Evolutionary conservation across 1,140 invertebrate genomes (phyloP), one percentile per base, ranked within the genome.

Genomic region (Rhopalosiphum maidis): DNA sequence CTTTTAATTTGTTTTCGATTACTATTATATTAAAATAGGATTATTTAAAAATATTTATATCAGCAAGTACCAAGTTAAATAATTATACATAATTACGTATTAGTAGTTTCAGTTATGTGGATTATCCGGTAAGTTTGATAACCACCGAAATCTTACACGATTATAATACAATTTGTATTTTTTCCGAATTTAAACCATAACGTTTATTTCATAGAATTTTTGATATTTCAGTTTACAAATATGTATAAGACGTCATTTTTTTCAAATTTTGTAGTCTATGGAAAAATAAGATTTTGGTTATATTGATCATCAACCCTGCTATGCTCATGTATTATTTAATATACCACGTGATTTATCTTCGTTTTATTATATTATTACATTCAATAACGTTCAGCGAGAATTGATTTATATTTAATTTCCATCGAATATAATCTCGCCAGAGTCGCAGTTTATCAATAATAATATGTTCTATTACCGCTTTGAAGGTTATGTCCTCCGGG

Each of bases 361-460:
- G 4, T 4, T n/a, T 77, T 77, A 77, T 77, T 77, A 18, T 77
- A 77, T 77, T 77, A 77, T 77, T 77, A n/a, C 15, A 77, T 77
- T n/a, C 60, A 77, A 77, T n/a, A 77, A 77, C n/a, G 30, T 77
- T 77, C n/a, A 8, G 60, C 15, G 4, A 77, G 60, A 15, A 18
- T 77, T 77, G 60, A 77, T 77, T 77, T 77, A 77, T 77, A 77
- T 77, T n/a, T 77, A n/a, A 77, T 77, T 77, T 77, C n/a, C 60
- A 35, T 68, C 30, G 60, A n/a, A 77, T 77, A 77, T n/a, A n/a
- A 77, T 77, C 60, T 77, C 60, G 15, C 60, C 60, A 77, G 15
- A 77, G 60, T n/a, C 18, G 5, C 15, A 77, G 60, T 77, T 77
- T 77, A 77, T 77, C 60, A 77, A 77, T 77, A 85, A 11, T 85